phyloP scores from a whole-genome alignment of 2,888 invertebrate genomes.

The Liodrosophila aerea region DNA sequence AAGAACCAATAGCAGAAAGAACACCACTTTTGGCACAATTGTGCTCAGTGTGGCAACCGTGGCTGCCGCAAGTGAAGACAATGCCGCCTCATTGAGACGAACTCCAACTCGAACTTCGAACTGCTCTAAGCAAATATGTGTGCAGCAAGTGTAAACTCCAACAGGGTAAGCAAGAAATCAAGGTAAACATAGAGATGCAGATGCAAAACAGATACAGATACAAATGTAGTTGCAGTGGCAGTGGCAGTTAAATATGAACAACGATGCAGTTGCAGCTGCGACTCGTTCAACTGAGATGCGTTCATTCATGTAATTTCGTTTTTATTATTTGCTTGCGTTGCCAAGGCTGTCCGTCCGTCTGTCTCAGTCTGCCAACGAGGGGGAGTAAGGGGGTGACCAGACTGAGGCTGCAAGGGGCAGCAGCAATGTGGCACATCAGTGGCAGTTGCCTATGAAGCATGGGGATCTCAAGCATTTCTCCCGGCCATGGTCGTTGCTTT shows the following conservation, averaged over 20 bases:
- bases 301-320: slow-evolving; percentile 63
- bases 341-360: not conserved
- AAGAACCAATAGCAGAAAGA: too few species aligned
- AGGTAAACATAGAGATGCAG: slow-evolving; percentile 9
- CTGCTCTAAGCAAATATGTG: slow-evolving; percentile 1
- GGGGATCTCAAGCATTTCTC: slow-evolving; percentile 38
- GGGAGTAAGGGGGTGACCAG: not conserved
- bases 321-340: slow-evolving; percentile 37
- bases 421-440: not conserved
- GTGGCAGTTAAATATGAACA: not conserved
- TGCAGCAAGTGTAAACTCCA: slow-evolving; percentile 1
- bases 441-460: slow-evolving; percentile 27
- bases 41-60: too few species aligned
- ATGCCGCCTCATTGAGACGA: slow-evolving; percentile 1
- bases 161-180: slow-evolving; percentile 29
- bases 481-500: slow-evolving; percentile 6
- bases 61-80: too few species aligned
- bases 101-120: too few species aligned
- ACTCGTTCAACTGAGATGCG: slow-evolving; percentile 8
- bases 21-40: too few species aligned
- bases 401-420: not conserved
- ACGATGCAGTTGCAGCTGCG: not conserved
- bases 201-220: not conserved
- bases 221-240: not conserved
- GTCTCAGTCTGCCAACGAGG: not conserved